phyloP scores from a whole-genome alignment of 2,113 vertebrate genomes.

The Catharus bicknelli region DNA sequence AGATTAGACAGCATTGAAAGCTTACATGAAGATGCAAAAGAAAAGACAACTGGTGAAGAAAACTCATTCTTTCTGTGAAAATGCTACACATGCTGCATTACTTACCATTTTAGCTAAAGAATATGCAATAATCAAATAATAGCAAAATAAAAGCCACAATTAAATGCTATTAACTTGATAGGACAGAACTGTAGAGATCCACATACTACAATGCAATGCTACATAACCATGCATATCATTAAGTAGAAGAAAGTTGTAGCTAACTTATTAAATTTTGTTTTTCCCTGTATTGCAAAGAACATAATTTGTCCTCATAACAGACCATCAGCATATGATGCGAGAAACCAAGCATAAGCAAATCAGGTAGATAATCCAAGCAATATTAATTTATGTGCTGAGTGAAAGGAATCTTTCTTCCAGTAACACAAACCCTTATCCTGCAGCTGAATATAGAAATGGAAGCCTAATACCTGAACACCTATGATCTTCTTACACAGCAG shows the following conservation, averaged over 20 bases:
- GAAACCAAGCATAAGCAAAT: not conserved
- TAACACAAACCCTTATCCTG: not conserved
- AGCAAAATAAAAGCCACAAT: not conserved
- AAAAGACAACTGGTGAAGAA: not conserved
- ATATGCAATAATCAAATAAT: not conserved
- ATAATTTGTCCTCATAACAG: not conserved
- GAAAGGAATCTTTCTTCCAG: not conserved
- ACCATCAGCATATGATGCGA: not conserved
- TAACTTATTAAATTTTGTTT: not conserved
- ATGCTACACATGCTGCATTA: not conserved
- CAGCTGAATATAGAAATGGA: not conserved
- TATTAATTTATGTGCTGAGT: not conserved
- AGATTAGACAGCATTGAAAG: not conserved
- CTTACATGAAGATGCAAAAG: not conserved
- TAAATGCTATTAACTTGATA: not conserved
- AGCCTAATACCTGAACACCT: not conserved
- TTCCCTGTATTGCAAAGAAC: not conserved
- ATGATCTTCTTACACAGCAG: not conserved
- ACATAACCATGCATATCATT: not conserved
- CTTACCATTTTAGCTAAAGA: not conserved
- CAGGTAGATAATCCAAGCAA: not conserved
- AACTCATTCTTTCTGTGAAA: not conserved
- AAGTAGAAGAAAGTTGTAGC: not conserved
- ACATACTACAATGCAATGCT: not conserved
- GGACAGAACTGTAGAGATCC: not conserved